A percentile compares a stretch with the other conserved stretches of the same genome.
Conservation (phyloP, 1,140 invertebrate genomes). For the Drosophila varians region DNA sequence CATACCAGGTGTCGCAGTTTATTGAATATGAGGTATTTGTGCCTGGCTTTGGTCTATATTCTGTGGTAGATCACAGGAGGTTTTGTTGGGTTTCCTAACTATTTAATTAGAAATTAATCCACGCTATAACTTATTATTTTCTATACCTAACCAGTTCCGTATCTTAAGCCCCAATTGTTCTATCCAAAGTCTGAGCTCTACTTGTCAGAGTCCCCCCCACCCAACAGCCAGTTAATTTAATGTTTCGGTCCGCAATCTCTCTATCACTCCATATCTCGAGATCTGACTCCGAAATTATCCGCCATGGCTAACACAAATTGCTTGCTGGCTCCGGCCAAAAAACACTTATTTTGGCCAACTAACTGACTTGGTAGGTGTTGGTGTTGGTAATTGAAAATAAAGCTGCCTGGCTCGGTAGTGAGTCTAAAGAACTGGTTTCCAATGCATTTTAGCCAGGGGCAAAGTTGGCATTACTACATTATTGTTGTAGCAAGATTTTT, state of each 20-base stretch:
- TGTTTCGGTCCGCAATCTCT: constrained; percentile 34
- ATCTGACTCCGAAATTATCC: constrained; percentile 33
- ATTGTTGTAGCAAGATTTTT: constrained; percentile 18
- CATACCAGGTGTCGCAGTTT: constrained; percentile 41
- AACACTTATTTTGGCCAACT: constrained; percentile 29
- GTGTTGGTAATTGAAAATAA: constrained; percentile 51
- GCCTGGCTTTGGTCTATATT: background rate
- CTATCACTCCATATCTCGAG: constrained; percentile 24
- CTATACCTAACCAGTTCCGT: background rate
- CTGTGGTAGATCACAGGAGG: background rate
- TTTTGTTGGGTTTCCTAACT: background rate
- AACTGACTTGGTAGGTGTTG: constrained; percentile 15
- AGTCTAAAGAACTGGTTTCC: constrained; percentile 56
- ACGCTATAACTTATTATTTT: background rate
- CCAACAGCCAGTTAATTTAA: constrained; percentile 24
- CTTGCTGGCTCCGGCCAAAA: constrained; percentile 13
- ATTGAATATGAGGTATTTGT: constrained; percentile 22
- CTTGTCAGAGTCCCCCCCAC: background rate
- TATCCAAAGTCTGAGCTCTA: background rate
- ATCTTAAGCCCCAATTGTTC: background rate
- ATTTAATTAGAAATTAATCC: background rate
- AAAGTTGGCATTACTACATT: constrained; percentile 48
- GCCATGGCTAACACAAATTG: constrained; percentile 41
- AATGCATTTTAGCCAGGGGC: constrained; percentile 42
- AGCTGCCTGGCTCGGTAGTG: constrained; percentile 31